These are phyloP conservation scores for Camponotus fellah DNA, from an alignment of 2,888 invertebrate species.

Conservation along the genomic window DNA sequence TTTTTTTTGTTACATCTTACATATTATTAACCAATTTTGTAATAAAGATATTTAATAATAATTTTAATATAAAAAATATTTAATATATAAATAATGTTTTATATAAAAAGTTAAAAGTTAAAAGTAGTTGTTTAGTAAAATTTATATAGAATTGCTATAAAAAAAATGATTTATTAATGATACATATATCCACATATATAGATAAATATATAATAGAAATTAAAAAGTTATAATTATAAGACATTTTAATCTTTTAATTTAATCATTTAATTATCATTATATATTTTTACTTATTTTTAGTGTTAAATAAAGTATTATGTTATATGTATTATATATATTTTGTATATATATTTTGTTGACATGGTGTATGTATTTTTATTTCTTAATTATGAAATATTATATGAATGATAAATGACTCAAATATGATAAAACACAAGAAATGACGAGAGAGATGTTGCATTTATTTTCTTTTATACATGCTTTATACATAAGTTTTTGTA, in stretches of 20 bases:
- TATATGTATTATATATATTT: neutral
- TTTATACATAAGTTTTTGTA: slow-evolving; percentile 20
- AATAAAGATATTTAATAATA: neutral
- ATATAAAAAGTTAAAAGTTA: neutral
- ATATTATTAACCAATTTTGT: neutral
- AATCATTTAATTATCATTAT: neutral
- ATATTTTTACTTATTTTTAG: slow-evolving; percentile 8
- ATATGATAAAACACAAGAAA: slow-evolving; percentile 15
- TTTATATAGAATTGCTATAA: neutral
- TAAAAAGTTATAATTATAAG: neutral
- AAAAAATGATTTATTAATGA: neutral
- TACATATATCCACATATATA: neutral
- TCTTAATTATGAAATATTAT: slow-evolving; percentile 10
- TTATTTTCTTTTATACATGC: neutral
- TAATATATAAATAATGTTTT: neutral
- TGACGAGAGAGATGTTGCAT: neutral
- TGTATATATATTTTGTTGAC: neutral
- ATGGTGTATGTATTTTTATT: neutral
- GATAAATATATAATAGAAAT: no score
- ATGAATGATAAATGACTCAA: neutral
- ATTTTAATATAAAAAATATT: neutral
- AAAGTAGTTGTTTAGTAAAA: neutral
- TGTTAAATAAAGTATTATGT: slow-evolving; percentile 18
- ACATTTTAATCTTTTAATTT: neutral
- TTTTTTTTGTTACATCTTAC: neutral